phyloP scores from a whole-genome alignment of 2,797 vertebrate genomes.

The Streptopelia turtur region DNA sequence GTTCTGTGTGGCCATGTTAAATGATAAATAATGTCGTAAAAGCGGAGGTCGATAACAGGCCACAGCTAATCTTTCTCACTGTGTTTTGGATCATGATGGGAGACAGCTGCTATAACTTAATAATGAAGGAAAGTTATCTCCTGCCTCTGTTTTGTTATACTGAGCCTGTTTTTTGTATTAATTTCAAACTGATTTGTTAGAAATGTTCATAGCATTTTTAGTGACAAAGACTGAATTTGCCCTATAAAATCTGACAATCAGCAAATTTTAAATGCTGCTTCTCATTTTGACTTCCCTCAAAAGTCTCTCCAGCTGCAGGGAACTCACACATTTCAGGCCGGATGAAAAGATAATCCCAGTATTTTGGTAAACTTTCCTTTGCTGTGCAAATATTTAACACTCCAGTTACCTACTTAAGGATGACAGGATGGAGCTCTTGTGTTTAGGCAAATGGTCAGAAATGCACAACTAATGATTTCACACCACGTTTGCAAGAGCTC shows the following conservation, averaged over 20 bases:
- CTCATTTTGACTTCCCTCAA: not conserved
- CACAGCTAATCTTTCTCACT: not conserved
- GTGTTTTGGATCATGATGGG: not conserved
- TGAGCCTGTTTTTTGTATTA: not conserved
- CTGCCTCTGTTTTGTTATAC: not conserved
- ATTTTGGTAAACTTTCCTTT: not conserved
- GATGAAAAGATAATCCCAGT: not conserved
- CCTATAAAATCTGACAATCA: not conserved
- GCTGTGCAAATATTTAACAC: not conserved
- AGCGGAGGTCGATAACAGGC: not conserved
- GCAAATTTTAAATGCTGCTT: not conserved
- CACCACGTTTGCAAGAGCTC: not conserved
- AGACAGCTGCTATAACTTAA: not conserved
- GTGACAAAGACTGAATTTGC: not conserved
- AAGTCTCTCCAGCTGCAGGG: not conserved
- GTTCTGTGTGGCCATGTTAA: not conserved
- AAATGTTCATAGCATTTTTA: not conserved
- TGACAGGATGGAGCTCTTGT: not conserved
- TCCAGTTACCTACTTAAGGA: not conserved
- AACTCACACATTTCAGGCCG: not conserved
- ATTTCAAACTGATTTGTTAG: not conserved
- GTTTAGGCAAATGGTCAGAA: not conserved
- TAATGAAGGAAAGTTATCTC: not conserved
- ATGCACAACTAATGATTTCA: not conserved
- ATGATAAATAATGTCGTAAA: not conserved